Conservation (phyloP, 2,888 invertebrate genomes). For the Mesoligia furuncula region DNA sequence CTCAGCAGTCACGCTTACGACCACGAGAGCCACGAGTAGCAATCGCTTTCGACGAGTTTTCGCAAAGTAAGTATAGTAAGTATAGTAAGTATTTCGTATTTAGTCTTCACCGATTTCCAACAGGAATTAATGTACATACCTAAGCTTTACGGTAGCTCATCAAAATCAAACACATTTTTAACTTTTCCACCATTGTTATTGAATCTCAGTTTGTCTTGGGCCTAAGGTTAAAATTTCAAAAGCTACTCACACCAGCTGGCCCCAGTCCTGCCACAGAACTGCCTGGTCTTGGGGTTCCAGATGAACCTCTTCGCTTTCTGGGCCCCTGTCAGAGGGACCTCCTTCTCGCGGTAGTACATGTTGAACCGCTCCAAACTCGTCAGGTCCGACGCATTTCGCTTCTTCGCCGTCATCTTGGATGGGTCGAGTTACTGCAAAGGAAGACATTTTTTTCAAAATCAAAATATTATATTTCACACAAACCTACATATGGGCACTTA, state of each 20-base stretch:
- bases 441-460: too few relatives aligned
- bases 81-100: neutral
- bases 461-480: too few relatives aligned
- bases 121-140: neutral
- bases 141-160: neutral
- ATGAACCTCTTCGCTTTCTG: conserved; percentile 92
- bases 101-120: neutral
- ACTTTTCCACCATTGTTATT: neutral
- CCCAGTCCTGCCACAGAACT: conserved; percentile 94
- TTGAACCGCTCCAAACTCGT: conserved; percentile 91
- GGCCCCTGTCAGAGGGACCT: conserved; percentile 89
- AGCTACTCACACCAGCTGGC: conserved; percentile 95
- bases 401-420: conserved; percentile 89
- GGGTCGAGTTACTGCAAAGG: conserved; percentile 42
- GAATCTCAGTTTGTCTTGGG: neutral
- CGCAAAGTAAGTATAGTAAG: too few relatives aligned
- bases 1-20: neutral
- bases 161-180: neutral
- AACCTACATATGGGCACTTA: too few relatives aligned
- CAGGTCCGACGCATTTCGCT: conserved; percentile 87
- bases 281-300: conserved; percentile 94
- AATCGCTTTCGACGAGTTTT: neutral
- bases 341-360: conserved; percentile 92
- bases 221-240: neutral
- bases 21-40: neutral